Conservation (phyloP, 2,888 invertebrate species). For the Drosophila meridionalis region DNA sequence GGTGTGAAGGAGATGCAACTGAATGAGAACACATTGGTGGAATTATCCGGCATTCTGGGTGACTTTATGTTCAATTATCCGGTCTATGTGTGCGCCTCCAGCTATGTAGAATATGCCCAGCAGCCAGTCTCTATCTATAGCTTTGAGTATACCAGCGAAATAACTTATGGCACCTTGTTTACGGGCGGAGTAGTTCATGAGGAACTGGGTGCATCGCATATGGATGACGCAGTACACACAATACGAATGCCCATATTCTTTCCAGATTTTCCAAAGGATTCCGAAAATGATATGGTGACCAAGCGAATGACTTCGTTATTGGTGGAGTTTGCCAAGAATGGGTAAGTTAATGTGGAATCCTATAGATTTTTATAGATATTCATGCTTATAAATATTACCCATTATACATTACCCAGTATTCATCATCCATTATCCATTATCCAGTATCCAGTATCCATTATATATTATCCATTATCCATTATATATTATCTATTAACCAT, state of each 20-base stretch:
- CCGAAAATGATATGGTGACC: conserved; percentile 82
- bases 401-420: background rate
- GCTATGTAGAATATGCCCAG: conserved; percentile 42
- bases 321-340: conserved; percentile 85
- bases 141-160: conserved; percentile 84
- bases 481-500: background rate
- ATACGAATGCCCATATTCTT: conserved; percentile 84
- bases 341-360: conserved; percentile 79
- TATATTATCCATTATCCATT: too few relatives aligned
- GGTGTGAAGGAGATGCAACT: conserved; percentile 50
- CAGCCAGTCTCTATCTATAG: conserved; percentile 84
- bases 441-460: too few relatives aligned
- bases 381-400: background rate
- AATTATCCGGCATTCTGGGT: conserved; percentile 81
- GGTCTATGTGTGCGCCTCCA: conserved; percentile 75
- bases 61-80: conserved; percentile 85
- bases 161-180: conserved; percentile 78
- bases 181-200: conserved; percentile 27
- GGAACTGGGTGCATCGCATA: conserved; percentile 83
- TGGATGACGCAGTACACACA: conserved; percentile 86
- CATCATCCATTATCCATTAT: too few relatives aligned
- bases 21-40: conserved; percentile 56
- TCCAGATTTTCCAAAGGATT: conserved; percentile 72
- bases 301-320: conserved; percentile 83
- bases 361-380: background rate